Percentiles rank a stretch among this genome's conserved stretches.
Evolutionary conservation across 2,113 vertebrate species (phyloP).

Genomic region (Platichthys stellatus): DNA sequence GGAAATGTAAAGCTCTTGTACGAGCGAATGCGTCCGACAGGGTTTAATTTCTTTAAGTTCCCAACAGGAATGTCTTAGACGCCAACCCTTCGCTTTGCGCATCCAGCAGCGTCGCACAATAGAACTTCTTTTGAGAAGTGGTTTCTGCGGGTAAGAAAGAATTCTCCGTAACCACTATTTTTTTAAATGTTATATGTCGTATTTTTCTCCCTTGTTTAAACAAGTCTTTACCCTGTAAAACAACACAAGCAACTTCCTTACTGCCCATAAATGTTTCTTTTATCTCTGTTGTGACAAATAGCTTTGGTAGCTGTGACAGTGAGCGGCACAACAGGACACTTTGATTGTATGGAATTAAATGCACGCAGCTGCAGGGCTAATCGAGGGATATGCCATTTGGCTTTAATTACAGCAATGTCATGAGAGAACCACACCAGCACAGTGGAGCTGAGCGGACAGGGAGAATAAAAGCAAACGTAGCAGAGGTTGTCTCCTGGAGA

Average conservation of each 20-base stretch:
- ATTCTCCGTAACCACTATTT: constrained; percentile 27
- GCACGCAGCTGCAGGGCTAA: constrained; percentile 62
- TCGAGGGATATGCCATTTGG: constrained; percentile 71
- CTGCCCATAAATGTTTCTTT: constrained; percentile 59
- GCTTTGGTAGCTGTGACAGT: constrained; percentile 67
- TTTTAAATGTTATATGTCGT: constrained; percentile 30
- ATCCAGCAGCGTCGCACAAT: constrained; percentile 3
- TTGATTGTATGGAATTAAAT: constrained; percentile 75
- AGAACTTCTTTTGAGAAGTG: constrained; percentile 27
- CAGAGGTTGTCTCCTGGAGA: constrained; percentile 48
- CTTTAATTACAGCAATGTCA: constrained; percentile 74
- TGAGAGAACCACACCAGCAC: constrained; percentile 53
- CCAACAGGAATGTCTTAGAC: neutral
- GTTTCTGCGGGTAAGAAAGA: constrained; percentile 36
- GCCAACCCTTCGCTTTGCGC: constrained; percentile 36
- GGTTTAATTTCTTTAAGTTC: constrained; percentile 48
- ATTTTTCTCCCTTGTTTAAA: constrained; percentile 8
- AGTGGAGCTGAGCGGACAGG: constrained; percentile 35
- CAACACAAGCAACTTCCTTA: constrained; percentile 39
- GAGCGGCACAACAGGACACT: constrained; percentile 62
- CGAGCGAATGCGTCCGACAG: constrained; percentile 48
- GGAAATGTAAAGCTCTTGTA: constrained; percentile 65
- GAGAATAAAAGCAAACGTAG: constrained; percentile 1
- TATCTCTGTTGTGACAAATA: constrained; percentile 70
- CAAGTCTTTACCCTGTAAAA: constrained; percentile 24